Percentiles rank a stretch among this genome's conserved stretches.
Conservation (phyloP, 2,113 vertebrate species). For the Gallinago undulata region DNA sequence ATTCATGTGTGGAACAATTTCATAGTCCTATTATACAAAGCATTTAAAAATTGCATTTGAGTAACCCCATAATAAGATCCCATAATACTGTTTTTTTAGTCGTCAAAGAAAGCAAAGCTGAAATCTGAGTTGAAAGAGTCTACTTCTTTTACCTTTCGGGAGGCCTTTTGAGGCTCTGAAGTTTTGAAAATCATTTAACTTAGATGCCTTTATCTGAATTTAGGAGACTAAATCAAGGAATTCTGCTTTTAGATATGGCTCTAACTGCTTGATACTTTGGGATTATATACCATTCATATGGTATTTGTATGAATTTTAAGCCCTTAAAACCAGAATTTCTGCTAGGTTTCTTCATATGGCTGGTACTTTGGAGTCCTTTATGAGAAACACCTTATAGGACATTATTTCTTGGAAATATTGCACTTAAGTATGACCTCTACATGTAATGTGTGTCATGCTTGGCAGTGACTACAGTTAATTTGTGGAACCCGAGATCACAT, state of each 20-base stretch:
- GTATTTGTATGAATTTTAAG: background rate
- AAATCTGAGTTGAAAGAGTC: background rate
- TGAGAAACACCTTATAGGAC: background rate
- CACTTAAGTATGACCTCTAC: background rate
- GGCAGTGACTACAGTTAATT: background rate
- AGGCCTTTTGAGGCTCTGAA: background rate
- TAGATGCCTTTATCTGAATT: background rate
- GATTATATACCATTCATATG: background rate
- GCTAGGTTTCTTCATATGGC: background rate
- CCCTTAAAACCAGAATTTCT: background rate
- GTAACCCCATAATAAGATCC: background rate
- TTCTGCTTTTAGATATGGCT: background rate
- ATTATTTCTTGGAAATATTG: background rate
- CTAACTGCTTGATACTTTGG: background rate
- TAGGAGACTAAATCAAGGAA: background rate
- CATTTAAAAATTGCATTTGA: constrained; percentile 57
- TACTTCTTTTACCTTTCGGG: background rate
- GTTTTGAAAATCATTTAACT: background rate
- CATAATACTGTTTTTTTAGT: background rate
- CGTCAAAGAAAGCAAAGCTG: background rate
- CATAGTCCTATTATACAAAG: constrained; percentile 55
- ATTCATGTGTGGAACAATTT: constrained; percentile 71
- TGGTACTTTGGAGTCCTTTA: background rate
- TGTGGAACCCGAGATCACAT: rapidly evolving
- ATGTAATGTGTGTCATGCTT: background rate